Base-by-base conservation (phyloP, 2,888 invertebrate species). In the Oxyteleia sp. region DNA sequence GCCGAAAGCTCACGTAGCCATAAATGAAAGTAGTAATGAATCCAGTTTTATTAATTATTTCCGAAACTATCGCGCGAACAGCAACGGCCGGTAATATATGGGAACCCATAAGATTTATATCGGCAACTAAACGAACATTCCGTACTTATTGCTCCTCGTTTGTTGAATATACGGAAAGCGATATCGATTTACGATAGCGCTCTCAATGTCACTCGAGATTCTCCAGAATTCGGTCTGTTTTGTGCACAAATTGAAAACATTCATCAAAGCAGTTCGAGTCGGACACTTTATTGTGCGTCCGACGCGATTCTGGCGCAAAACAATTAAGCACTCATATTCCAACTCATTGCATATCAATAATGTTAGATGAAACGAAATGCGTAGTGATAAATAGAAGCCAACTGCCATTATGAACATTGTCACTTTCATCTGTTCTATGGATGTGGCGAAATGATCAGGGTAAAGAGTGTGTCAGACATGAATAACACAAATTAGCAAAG, bases 181-280 rank as follows among this genome's bases (percentile, higher is more conserved):
- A 71, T 82, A 75, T 82, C 82, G 82, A 82, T 82, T 82, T 75
- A 41, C 75, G 71, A 75, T 75, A 82, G 41, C 55, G 47, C 41
- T 59, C 59, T 61, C 68, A 20, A 68, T 61, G 68, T 69, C 81
- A 61, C 13, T 61, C 20, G 74, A 63, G 61, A 47, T 71, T 71
- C 69, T 79, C 55, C 35, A 55, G 71, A 71, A 63, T 71, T 69
- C 45, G 38, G 63, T 53, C 53, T 47, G 63, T 81, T 81, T 66
- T 63, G 80, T 43, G 75, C 72, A 66, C 82, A 88, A 86, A 87
- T 88, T 86, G 88, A 86, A 87, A 88, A 85, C 88, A 87, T 88
- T 86, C 74, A 86, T 88, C 84, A 86, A 83, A 84, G 85, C 84
- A 47, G 55, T 63, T 26, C 41, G 1, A 57, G 53, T 18, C 41